Percentiles rank a stretch among this genome's conserved stretches.
Evolutionary conservation across 1,140 invertebrate species (phyloP).

Genomic region (Leptopilina boulardi): DNA sequence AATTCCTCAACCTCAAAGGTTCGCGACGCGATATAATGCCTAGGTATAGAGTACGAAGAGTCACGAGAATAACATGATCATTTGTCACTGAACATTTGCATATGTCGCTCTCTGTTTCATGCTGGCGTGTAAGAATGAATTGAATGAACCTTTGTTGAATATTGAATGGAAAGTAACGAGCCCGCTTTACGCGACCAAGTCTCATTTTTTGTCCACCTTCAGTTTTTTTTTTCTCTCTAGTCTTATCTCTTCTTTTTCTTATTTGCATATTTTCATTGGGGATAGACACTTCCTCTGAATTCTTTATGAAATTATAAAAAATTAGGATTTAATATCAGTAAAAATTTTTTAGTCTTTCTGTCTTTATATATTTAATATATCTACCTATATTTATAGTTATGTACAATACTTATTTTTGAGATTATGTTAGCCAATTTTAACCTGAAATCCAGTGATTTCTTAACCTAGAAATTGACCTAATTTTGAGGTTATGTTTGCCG

Average conservation of each 20-base stretch:
- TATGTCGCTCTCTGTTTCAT: slow-evolving; percentile 65
- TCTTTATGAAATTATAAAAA: no score
- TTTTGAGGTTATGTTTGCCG: no score
- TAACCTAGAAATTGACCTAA: no score
- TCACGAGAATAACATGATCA: slow-evolving; percentile 72
- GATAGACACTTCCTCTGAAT: no score
- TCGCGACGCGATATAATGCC: slow-evolving; percentile 44
- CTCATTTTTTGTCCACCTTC: neutral
- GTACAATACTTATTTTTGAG: no score
- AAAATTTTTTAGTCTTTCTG: no score
- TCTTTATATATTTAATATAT: no score
- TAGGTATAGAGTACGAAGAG: slow-evolving; percentile 47
- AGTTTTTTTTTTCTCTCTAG: neutral
- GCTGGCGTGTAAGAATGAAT: slow-evolving; percentile 68
- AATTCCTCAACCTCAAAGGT: slow-evolving; percentile 28
- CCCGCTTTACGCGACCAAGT: slow-evolving; percentile 49
- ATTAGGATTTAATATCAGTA: no score
- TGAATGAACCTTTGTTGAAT: slow-evolving; percentile 70
- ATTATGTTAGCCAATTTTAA: no score
- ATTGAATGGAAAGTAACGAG: slow-evolving; percentile 70
- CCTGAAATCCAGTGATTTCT: no score
- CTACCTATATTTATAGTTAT: no score
- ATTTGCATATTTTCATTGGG: neutral
- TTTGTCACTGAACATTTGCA: slow-evolving; percentile 74
- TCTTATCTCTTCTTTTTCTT: neutral